A percentile compares a stretch with the other conserved stretches of the same genome.
Conservation (phyloP, 2,888 invertebrate genomes). For the Philonicus albiceps region DNA sequence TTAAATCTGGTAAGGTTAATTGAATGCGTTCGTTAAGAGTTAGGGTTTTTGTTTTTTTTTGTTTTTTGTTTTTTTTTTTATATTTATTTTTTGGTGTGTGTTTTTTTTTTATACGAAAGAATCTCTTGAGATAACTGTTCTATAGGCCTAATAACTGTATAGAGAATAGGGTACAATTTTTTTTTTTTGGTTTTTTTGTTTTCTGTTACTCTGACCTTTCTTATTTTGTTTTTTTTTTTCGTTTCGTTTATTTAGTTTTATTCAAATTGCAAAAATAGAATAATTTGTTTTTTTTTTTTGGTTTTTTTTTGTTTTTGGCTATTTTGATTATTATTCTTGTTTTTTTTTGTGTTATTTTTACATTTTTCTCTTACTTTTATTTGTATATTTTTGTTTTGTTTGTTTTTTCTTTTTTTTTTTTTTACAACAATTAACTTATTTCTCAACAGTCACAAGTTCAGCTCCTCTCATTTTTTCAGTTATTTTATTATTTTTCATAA, state of each 20-base stretch:
- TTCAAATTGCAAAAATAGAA: conserved; percentile 39
- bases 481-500: neutral
- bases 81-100: too few relatives aligned
- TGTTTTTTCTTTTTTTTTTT: neutral
- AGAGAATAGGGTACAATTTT: conserved; percentile 3
- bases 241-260: neutral
- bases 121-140: conserved; percentile 2
- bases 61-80: neutral
- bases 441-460: conserved; percentile 20
- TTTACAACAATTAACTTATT: conserved; percentile 20
- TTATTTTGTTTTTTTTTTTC: neutral
- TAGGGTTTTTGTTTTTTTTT: neutral
- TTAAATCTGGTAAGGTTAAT: conserved; percentile 31
- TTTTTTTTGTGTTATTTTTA: neutral
- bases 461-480: neutral
- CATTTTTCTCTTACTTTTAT: neutral
- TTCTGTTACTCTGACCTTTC: neutral
- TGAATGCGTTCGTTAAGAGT: neutral
- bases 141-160: neutral
- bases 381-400: neutral
- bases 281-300: neutral
- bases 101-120: neutral
- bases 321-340: neutral
- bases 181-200: neutral
- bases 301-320: neutral